These are phyloP conservation scores for Odontamblyopus rebecca DNA, from an alignment of 2,797 vertebrate genomes.

Conservation along the genomic window DNA sequence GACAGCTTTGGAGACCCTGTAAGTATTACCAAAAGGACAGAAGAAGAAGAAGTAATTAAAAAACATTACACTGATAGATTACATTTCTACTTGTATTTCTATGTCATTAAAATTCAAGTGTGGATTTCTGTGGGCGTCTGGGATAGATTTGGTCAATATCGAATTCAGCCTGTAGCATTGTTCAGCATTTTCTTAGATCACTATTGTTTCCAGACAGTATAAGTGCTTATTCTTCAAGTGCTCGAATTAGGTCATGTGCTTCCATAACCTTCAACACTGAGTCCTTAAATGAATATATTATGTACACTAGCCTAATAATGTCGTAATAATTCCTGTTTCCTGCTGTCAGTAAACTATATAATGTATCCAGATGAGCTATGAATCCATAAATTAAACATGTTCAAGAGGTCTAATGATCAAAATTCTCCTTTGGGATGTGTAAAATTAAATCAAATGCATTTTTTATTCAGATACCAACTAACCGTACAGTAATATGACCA, in stretches of 20 bases:
- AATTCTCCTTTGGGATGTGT: background rate
- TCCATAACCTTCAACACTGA: conserved; percentile 39
- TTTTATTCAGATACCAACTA: conserved; percentile 52
- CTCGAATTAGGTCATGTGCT: conserved; percentile 65
- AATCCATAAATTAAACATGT: background rate
- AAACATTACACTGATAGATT: background rate
- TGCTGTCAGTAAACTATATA: too few species aligned
- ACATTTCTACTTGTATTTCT: background rate
- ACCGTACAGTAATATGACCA: conserved; percentile 54
- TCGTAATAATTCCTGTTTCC: background rate
- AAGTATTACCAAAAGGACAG: background rate
- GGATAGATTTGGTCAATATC: conserved; percentile 16
- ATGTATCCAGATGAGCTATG: background rate
- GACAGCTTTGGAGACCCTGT: background rate
- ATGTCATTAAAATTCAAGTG: background rate
- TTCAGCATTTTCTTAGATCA: conserved; percentile 28
- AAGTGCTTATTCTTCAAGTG: conserved; percentile 23
- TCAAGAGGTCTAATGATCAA: background rate
- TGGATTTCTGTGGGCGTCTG: conserved; percentile 15
- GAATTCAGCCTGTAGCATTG: conserved; percentile 24
- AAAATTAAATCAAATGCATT: conserved; percentile 22
- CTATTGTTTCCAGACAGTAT: conserved; percentile 22
- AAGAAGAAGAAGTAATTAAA: background rate
- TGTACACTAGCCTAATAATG: background rate
- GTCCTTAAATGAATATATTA: background rate